These are phyloP conservation scores for Cephus runcator DNA, from an alignment of 2,888 invertebrate species.

Conservation along the genomic window DNA sequence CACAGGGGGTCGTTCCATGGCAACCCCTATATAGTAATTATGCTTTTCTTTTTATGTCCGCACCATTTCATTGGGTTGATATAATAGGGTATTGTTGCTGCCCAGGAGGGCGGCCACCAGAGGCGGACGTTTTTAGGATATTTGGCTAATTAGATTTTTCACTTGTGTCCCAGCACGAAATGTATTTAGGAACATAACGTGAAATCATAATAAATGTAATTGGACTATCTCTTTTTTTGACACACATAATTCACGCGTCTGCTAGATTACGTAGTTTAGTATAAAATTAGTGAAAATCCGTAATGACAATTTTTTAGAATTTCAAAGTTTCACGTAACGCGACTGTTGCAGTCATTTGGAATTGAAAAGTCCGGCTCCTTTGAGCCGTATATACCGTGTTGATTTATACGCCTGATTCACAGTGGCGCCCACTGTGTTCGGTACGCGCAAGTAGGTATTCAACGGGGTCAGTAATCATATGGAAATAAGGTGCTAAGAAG, in stretches of 20 bases:
- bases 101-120: slow-evolving; percentile 22
- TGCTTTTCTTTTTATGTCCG: slow-evolving; percentile 62
- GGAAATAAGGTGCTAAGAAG: slow-evolving; percentile 56
- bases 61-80: slow-evolving; percentile 60
- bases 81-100: slow-evolving; percentile 54
- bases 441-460: slow-evolving; percentile 26
- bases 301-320: background rate
- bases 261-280: background rate
- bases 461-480: slow-evolving; percentile 51
- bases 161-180: background rate
- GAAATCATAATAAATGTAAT: background rate
- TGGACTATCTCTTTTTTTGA: background rate
- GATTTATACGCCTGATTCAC: background rate
- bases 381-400: background rate
- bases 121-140: slow-evolving; percentile 40
- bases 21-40: slow-evolving; percentile 63
- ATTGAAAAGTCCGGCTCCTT: background rate
- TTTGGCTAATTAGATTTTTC: slow-evolving; percentile 44
- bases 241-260: background rate
- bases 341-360: background rate
- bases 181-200: background rate
- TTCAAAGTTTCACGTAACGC: background rate
- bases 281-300: background rate
- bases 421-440: background rate
- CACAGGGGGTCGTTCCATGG: slow-evolving; percentile 51